Base-by-base conservation (phyloP, 2,888 invertebrate species). In the Ormyrus rosae region DNA sequence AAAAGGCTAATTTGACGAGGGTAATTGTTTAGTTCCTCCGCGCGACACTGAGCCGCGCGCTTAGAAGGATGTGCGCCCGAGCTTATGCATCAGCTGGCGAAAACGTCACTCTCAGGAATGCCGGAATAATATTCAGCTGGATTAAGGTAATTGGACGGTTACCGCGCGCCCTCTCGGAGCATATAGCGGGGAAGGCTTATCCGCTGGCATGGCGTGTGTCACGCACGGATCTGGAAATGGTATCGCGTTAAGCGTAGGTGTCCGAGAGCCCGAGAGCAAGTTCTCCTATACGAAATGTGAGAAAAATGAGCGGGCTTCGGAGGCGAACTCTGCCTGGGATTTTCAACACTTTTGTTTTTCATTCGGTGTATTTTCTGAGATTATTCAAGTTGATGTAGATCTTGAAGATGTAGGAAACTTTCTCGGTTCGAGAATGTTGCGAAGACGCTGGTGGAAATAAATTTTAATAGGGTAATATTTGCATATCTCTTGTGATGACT, bases 111-210 rank as follows among this genome's bases (percentile, higher is more conserved):
- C 60, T 67, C 74, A 64, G 45, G 69, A 56, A 56, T 58, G 83
- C 80, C 85, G 85, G 87, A 89, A 90, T 13, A 13, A 13, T 89
- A 90, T 90, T 90, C 88, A 90, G 78, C 88, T 86, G 89, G 87
- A 90, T 90, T 89, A 88, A 89, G 89, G 88, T 90, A 90, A 90
- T 89, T 90, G 89, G 85, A 82, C 85, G 86, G 81, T 86, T 85
- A 86, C 68, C 71, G 85, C 84, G 82, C 53, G 61, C 81, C 85
- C 2, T n/a, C 34, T 11, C 13, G n/a, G 11, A 13, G 5, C 11
- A 2, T 5, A 6, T 2, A 11, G 8, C 0, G 9, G 19, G n/a
- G 19, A 69, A 56, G 84, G 83, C 83, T 84, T 83, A 84, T 81
- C 74, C 72, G 83, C 83, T 81, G 81, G 84, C 83, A 83, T 85